Conservation (phyloP, 2,797 vertebrate genomes). For the Xyrichtys novacula region DNA sequence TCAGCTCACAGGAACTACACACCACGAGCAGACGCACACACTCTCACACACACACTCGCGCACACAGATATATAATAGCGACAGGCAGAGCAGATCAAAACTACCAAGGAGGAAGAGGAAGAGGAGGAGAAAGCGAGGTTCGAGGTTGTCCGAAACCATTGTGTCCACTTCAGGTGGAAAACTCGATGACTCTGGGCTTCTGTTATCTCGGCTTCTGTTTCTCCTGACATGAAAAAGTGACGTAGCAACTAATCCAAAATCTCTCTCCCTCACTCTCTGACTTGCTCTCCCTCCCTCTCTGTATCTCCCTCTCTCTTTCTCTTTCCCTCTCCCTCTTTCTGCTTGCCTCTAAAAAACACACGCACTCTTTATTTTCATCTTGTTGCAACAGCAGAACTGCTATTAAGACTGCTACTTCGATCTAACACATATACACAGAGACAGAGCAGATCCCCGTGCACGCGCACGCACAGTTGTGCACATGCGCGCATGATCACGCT, state of each 20-base stretch:
- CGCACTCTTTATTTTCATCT: constrained; percentile 76
- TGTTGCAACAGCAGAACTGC: constrained; percentile 89
- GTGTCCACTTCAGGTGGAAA: constrained; percentile 83
- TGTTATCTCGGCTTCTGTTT: constrained; percentile 86
- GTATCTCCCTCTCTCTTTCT: constrained; percentile 53
- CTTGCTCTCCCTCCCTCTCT: constrained; percentile 85
- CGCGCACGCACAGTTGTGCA: constrained; percentile 43
- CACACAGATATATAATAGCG: constrained; percentile 39
- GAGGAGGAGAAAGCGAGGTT: constrained; percentile 71
- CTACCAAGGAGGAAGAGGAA: constrained; percentile 80
- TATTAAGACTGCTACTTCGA: constrained; percentile 88
- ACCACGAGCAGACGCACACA: constrained; percentile 29
- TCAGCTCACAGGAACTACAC: constrained; percentile 69
- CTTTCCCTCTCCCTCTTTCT: constrained; percentile 68
- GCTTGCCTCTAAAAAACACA: constrained; percentile 67
- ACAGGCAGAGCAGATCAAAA: constrained; percentile 75
- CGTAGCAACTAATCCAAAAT: constrained; percentile 89
- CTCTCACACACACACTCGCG: constrained; percentile 23
- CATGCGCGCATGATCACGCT: constrained; percentile 57
- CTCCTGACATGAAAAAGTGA: constrained; percentile 89
- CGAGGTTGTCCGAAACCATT: constrained; percentile 74
- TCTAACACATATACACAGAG: constrained; percentile 62
- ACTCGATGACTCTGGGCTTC: constrained; percentile 81
- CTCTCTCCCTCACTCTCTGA: constrained; percentile 61
- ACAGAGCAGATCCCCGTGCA: constrained; percentile 64